These are phyloP conservation scores for Diachrysia chrysitis DNA, from an alignment of 2,888 invertebrate genomes.

Conservation along the genomic window DNA sequence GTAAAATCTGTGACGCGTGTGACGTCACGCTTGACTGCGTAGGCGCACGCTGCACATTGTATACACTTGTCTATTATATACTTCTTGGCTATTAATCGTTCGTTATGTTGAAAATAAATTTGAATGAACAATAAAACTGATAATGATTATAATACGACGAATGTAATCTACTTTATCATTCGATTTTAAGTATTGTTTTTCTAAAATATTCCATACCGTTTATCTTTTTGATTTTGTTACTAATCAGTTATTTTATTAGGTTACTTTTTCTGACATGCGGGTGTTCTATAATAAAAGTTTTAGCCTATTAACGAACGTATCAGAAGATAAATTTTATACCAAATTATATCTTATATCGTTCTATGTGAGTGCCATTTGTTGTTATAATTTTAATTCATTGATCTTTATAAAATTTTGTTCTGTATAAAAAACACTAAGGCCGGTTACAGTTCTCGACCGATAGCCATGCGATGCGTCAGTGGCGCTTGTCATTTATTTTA, in stretches of 20 bases:
- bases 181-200: background rate
- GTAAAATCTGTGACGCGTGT: constrained; percentile 57
- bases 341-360: constrained; percentile 50
- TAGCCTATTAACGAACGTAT: constrained; percentile 17
- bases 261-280: background rate
- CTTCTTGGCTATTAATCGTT: too few relatives aligned
- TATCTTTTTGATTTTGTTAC: too few relatives aligned
- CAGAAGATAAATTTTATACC: constrained; percentile 41
- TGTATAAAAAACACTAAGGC: background rate
- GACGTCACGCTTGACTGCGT: constrained; percentile 50
- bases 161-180: background rate
- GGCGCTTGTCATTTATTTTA: too few relatives aligned
- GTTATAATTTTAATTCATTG: constrained; percentile 32
- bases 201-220: too few relatives aligned
- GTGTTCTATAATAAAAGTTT: background rate
- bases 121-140: constrained; percentile 8
- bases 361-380: constrained; percentile 60
- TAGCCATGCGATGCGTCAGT: too few relatives aligned
- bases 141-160: background rate
- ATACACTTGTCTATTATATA: too few relatives aligned
- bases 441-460: too few relatives aligned
- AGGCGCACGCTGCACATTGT: constrained; percentile 12
- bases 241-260: background rate
- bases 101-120: constrained; percentile 13
- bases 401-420: constrained; percentile 5